phyloP scores from a whole-genome alignment of 2,888 invertebrate genomes.

The Cheilosia pagana region DNA sequence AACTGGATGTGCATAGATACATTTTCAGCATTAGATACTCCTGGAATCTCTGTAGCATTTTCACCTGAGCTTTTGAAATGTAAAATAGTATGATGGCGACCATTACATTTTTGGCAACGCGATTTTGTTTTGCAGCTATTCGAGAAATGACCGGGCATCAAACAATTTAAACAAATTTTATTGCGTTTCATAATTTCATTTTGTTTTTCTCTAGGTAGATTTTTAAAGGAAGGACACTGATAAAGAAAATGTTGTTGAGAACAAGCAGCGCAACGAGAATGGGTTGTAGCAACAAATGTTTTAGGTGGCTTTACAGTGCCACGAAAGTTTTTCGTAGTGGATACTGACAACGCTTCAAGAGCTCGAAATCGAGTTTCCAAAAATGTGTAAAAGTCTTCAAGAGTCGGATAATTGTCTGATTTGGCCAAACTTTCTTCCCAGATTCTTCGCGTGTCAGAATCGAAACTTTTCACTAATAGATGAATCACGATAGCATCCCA shows the following conservation, averaged over 20 bases:
- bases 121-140: conserved; percentile 8
- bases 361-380: background rate
- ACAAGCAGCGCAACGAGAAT: conserved; percentile 4
- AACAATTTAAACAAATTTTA: conserved; percentile 8
- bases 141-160: background rate
- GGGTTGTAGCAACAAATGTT: background rate
- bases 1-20: background rate
- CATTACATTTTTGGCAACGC: conserved; percentile 13
- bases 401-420: background rate
- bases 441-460: background rate
- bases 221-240: background rate
- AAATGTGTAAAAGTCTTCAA: background rate
- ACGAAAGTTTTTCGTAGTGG: background rate
- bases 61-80: background rate
- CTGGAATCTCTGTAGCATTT: background rate
- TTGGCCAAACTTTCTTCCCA: background rate
- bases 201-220: background rate
- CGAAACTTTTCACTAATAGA: background rate
- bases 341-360: background rate
- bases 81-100: conserved; percentile 4
- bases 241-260: conserved; percentile 3
- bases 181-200: background rate
- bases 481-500: conserved; percentile 17
- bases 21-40: background rate
- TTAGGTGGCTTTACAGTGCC: too few species aligned